Evolutionary conservation across 2,113 vertebrate genomes (phyloP).

Genomic region (Forbesichthys agassizii): DNA sequence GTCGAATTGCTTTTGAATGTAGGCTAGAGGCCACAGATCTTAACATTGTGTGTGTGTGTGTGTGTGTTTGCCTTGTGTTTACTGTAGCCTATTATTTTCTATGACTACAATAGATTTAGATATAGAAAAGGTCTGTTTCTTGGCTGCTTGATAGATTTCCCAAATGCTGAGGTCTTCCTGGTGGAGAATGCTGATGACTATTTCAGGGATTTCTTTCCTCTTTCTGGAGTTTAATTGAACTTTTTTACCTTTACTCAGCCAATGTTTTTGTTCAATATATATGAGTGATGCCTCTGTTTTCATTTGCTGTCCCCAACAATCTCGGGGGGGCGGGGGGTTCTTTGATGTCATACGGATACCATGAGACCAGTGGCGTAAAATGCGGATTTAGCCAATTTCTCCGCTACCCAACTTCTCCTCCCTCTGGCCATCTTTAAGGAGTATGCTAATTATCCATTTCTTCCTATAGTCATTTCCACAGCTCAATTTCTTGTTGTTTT

Average conservation of each 20-base stretch:
- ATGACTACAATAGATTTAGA: too few relatives aligned
- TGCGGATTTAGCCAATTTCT: slow-evolving; percentile 58
- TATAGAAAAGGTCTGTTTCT: neutral
- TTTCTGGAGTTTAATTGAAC: too few relatives aligned
- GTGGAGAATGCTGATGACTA: slow-evolving; percentile 13
- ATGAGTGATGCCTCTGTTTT: slow-evolving; percentile 38
- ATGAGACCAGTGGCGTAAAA: slow-evolving; percentile 61
- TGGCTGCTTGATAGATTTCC: slow-evolving; percentile 4
- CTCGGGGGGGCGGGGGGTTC: slow-evolving; percentile 26
- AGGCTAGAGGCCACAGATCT: neutral
- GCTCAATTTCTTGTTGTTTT: slow-evolving; percentile 15
- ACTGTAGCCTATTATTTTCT: too few relatives aligned
- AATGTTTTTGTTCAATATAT: slow-evolving; percentile 37
- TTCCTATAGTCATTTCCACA: slow-evolving; percentile 13
- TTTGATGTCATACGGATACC: slow-evolving; percentile 71
- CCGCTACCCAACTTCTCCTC: neutral
- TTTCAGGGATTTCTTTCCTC: slow-evolving; percentile 27
- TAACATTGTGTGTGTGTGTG: neutral
- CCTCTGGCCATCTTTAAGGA: neutral
- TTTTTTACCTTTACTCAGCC: neutral
- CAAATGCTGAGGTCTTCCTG: slow-evolving; percentile 3
- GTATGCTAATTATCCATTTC: slow-evolving; percentile 38
- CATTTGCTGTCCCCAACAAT: slow-evolving; percentile 37
- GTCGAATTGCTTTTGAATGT: neutral
- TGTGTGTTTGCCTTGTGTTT: neutral